Evolutionary conservation across 2,797 vertebrate genomes (phyloP), one percentile per base, ranked within the genome.

Genomic region (Peromyscus nudipes): DNA sequence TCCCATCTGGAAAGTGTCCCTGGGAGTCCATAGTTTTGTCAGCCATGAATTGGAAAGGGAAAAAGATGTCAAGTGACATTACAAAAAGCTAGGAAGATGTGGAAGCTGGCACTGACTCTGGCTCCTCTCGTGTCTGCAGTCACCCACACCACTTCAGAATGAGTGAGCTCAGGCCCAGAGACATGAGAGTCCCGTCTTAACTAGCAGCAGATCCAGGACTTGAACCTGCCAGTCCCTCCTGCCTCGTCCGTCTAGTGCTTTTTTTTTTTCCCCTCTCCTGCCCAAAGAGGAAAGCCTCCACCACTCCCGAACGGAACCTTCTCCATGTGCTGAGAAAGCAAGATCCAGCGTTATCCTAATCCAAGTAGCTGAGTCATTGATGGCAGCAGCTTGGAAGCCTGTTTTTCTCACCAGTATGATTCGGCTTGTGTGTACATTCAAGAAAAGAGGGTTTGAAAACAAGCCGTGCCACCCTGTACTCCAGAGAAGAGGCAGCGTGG

Each of bases 401-500:
- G 2, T 55, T 77, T 49, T 75, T 92, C 49, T 87, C 90, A 27
- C 65, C 6, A 31, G 65, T 21, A 1, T 46, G 60, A 23, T 67
- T 13, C 8, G 40, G 65, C 81, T 52, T 92, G 12, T 52, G 10
- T 95, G 60, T 87, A 23, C 60, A 21, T 93, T 86, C 43, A 77
- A 25, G 76, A 93, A 81, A 57, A 82, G 55, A 88, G 87, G 65
- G 17, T 64, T 76, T 40, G 71, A 14, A 90, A 93, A 37, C 60
- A 60, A 85, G 62, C 65, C 8, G 25, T 65, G 62, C 73, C 87
- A 37, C 92, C 0, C 94, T 19, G 0, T 31, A 31, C 73, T 62
- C 21, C 46, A 76, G 96, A 95, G 90, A 86, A 89, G 88, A 94
- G 40, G 62, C 91, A 60, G 0, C n/a, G n/a, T 57, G 77, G 37